Evolutionary conservation across 2,797 vertebrate species (phyloP), one percentile per base, ranked within the genome.

Genomic region (Scarus forsteni): DNA sequence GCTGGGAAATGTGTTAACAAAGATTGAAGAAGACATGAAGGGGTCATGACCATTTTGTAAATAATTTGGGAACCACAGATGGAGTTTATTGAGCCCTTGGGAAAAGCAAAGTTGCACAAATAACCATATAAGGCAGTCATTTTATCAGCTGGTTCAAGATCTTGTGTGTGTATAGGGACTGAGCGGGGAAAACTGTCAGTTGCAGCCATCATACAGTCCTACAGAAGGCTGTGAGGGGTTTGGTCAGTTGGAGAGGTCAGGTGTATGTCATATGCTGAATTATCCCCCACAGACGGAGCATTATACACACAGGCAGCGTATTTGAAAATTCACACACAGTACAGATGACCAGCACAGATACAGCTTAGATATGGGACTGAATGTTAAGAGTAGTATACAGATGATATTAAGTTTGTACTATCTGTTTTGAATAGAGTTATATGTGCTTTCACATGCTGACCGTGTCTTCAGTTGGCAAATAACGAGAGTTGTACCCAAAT

Each of bases 301-400:
- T 44, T 64, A 34, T 15, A 39, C 42, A 34, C 45, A 54, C 16
- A 43, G 43, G 16, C 45, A 61, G 57, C 0, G 0, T 34, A 42
- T 57, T 15, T 55, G 16, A 56, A 18, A 52, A 66, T n/a, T 66
- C 40, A 66, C 52, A 58, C 46, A 54, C 27, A 27, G 12, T 51
- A 27, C 35, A 36, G 39, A 63, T 50, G 13, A 65, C 15, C 13
- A 19, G 35, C 6, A 57, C 45, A 15, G 45, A 36, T 40, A 16
- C 43, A 60, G 9, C 2, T 49, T n/a, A 34, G 12, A 16, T 12
- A 60, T 3, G 5, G 12, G 15, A 36, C 42, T 18, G 9, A 19
- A 43, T 49, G 3, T 0, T 46, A 38, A 49, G 48, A 49, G 18
- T 34, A 43, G 7, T 9, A 5, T 14, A 2, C 3, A 1, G 15